Evolutionary conservation across 1,140 invertebrate genomes (phyloP).

Genomic region (Eumaeus atala): DNA sequence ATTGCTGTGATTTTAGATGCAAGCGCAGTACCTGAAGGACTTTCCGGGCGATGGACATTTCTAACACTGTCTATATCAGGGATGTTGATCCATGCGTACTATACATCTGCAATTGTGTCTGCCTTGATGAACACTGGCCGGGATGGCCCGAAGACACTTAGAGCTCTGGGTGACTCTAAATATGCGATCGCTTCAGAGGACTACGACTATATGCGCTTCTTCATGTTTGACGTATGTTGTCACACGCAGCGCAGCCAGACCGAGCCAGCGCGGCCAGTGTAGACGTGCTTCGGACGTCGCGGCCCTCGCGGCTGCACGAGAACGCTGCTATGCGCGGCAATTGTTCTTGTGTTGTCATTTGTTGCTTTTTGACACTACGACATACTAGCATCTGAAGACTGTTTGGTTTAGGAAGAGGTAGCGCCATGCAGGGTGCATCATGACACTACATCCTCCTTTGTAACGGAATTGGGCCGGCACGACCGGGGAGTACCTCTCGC

Average conservation of each 20-base stretch:
- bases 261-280: too few relatives aligned
- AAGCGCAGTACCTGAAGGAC: slow-evolving; percentile 43
- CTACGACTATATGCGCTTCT: slow-evolving; percentile 50
- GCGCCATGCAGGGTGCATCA: too few relatives aligned
- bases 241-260: not conserved
- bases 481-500: too few relatives aligned
- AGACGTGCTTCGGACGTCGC: too few relatives aligned
- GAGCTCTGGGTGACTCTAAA: slow-evolving; percentile 43
- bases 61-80: slow-evolving; percentile 42
- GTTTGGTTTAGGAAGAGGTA: too few relatives aligned
- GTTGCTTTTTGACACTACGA: too few relatives aligned
- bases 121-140: slow-evolving; percentile 49
- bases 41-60: slow-evolving; percentile 47
- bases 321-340: too few relatives aligned
- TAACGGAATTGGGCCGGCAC: too few relatives aligned
- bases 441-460: too few relatives aligned
- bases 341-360: too few relatives aligned
- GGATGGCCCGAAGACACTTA: slow-evolving; percentile 41
- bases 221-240: slow-evolving; percentile 50
- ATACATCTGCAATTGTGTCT: slow-evolving; percentile 56
- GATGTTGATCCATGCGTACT: slow-evolving; percentile 59
- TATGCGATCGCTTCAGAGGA: slow-evolving; percentile 51
- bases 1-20: slow-evolving; percentile 50
- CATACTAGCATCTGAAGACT: too few relatives aligned
- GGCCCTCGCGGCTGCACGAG: too few relatives aligned